Percentiles rank a stretch among this genome's conserved stretches.
These are phyloP conservation scores for Oryzias celebensis DNA, from an alignment of 2,113 vertebrate species.

Conservation along the genomic window DNA sequence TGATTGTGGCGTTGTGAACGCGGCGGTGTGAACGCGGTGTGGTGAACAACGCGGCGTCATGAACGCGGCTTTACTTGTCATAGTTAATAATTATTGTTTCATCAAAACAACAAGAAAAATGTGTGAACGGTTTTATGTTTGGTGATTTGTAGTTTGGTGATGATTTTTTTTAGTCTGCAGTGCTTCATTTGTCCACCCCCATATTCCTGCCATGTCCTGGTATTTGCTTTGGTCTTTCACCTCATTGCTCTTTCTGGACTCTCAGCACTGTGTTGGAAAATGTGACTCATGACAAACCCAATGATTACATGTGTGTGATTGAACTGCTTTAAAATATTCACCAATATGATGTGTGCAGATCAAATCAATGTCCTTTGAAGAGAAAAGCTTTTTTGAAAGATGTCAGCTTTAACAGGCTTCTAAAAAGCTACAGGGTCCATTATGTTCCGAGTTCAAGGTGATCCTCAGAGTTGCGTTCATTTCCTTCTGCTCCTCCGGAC, in stretches of 20 bases:
- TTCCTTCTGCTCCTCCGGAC: constrained; percentile 57
- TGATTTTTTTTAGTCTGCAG: constrained; percentile 5
- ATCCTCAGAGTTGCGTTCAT: constrained; percentile 52
- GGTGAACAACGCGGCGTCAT: no score
- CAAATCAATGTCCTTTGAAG: no score
- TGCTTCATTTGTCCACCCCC: constrained; percentile 57
- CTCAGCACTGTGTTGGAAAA: constrained; percentile 50
- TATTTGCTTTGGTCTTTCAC: constrained; percentile 79
- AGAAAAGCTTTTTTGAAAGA: not conserved
- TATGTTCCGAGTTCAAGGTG: constrained; percentile 37
- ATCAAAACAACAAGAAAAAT: not conserved
- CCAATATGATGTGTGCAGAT: no score
- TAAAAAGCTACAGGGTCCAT: constrained; percentile 2
- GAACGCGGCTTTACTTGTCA: no score
- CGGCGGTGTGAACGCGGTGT: no score
- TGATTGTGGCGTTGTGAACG: no score
- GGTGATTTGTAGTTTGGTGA: not conserved
- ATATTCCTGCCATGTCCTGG: constrained; percentile 87
- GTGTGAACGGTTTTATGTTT: not conserved
- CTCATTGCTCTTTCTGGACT: constrained; percentile 25
- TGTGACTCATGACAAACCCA: constrained; percentile 12
- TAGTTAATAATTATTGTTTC: not conserved
- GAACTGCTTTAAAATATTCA: not conserved
- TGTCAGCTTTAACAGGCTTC: constrained; percentile 1
- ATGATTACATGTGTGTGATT: not conserved